Conservation (phyloP, 2,113 vertebrate species). For the Pelobates fuscus region DNA sequence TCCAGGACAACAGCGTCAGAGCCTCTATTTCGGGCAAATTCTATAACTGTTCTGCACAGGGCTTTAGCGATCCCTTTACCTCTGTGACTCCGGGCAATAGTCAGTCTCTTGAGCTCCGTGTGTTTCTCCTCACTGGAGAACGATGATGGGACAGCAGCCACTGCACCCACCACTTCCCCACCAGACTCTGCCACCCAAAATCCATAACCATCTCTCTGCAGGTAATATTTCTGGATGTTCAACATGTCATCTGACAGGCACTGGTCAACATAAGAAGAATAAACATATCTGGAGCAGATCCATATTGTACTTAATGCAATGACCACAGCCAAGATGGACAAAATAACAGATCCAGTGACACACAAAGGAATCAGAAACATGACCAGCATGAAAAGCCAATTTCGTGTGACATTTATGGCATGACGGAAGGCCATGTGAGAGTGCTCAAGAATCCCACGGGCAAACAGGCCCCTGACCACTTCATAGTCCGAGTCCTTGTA, state of each 20-base stretch:
- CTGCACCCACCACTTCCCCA: conserved; percentile 51
- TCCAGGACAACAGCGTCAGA: conserved; percentile 50
- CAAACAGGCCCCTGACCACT: conserved; percentile 9
- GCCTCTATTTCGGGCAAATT: conserved; percentile 47
- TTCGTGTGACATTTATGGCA: rapidly evolving
- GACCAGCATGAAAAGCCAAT: conserved; percentile 14
- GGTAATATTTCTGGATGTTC: conserved; percentile 41
- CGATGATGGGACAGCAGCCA: conserved; percentile 11
- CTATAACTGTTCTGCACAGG: no score
- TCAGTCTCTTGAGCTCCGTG: conserved; percentile 48
- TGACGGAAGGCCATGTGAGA: rapidly evolving
- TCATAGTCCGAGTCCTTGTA: conserved; percentile 59
- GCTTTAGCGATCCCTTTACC: no score
- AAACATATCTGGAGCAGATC: not conserved
- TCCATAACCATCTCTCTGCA: conserved; percentile 33
- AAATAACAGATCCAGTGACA: not conserved
- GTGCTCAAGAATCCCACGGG: conserved; percentile 48
- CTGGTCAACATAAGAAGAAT: no score
- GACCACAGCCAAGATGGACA: not conserved
- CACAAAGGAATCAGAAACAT: not conserved
- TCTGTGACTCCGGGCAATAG: no score
- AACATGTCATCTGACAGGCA: no score
- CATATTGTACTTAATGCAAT: not conserved
- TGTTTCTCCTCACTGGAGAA: conserved; percentile 5
- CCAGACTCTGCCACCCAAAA: conserved; percentile 56